Base-by-base conservation (phyloP, 2,888 invertebrate genomes). In the Eumacrocentrus americanus region DNA sequence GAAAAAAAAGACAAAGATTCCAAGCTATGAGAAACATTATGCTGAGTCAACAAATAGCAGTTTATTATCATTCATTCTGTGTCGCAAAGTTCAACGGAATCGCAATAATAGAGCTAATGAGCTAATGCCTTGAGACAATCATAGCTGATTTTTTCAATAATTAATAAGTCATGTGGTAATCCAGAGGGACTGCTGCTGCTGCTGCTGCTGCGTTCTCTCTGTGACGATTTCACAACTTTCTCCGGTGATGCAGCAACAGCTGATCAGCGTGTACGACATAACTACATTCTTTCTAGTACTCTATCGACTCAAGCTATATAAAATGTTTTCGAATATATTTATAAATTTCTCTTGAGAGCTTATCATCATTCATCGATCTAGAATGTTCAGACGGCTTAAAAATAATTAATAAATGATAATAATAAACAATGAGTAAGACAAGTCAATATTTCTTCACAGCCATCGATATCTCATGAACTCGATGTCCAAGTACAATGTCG, bases 1-100 rank as follows among this genome's bases (percentile, higher is more conserved):
- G 71, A 69, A 72, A 66, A 16, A 62, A 58, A 62, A 56, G 11
- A n/a, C n/a, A n/a, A n/a, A n/a, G n/a, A n/a, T n/a, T n/a, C n/a
- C n/a, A n/a, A n/a, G n/a, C n/a, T n/a, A n/a, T n/a, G n/a, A n/a
- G n/a, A n/a, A n/a, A n/a, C n/a, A n/a, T n/a, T n/a, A n/a, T n/a
- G n/a, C n/a, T n/a, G n/a, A n/a, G n/a, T n/a, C n/a, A n/a, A n/a
- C n/a, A n/a, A n/a, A n/a, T n/a, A n/a, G n/a, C n/a, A n/a, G n/a
- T n/a, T n/a, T n/a, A n/a, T n/a, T n/a, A n/a, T n/a, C n/a, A n/a
- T n/a, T n/a, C n/a, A n/a, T n/a, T n/a, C n/a, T n/a, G n/a, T n/a
- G n/a, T n/a, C n/a, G n/a, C 29, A 62, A 51, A 35, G 40, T 60
- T 60, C 29, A 57, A 46, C 16, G 40, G 29, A 25, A 40, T 34